Evolutionary conservation across 92 coral and sea anemone species (phyloP), one percentile per base, ranked within the genome.

Genomic region (Umimayanthus chanpuru): DNA sequence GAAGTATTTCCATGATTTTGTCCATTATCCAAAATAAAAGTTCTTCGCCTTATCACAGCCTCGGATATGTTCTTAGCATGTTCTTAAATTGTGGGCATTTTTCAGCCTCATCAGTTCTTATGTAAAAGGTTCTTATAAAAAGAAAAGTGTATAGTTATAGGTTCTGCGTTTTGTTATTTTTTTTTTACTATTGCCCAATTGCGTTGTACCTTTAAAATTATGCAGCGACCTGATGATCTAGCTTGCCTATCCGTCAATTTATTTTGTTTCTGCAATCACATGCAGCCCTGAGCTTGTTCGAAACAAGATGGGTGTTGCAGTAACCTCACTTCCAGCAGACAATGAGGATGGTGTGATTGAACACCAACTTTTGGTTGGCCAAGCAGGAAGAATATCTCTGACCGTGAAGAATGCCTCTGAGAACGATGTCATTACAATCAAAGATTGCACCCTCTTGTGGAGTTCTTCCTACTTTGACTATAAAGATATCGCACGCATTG

Each of bases 281-380:
- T 43, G 2, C 85, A 94, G 96, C 29, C 92, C 91, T 1, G 96
- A 90, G 11, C 92, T 94, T 75, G 88, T 92, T 49, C 83, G 38
- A 32, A 89, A 94, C 87, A 94, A 94, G 82, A 40, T 75, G 10
- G 96, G 94, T 80, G 74, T 94, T 10, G 32, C 44, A 7, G 93
- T 94, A 68, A 92, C 94, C 15, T 94, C 96, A 9, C 9, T 5
- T 18, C 96, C 96, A 6, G 70, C 75, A 23, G 93, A 88, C 30
- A 90, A 94, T 85, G 92, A 90, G 36, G 88, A 86, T 88, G 96
- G 96, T 15, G 96, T 94, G 76, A 88, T 94, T 61, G 94, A 92
- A 79, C 58, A 82, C 32, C 79, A 76, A 6, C 90, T 92, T n/a
- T 16, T 68, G 81, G 76, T 76, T 18, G 90, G 92, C 14, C 44